Evolutionary conservation across 2,113 vertebrate genomes (phyloP).

Genomic region (Eira barbara): DNA sequence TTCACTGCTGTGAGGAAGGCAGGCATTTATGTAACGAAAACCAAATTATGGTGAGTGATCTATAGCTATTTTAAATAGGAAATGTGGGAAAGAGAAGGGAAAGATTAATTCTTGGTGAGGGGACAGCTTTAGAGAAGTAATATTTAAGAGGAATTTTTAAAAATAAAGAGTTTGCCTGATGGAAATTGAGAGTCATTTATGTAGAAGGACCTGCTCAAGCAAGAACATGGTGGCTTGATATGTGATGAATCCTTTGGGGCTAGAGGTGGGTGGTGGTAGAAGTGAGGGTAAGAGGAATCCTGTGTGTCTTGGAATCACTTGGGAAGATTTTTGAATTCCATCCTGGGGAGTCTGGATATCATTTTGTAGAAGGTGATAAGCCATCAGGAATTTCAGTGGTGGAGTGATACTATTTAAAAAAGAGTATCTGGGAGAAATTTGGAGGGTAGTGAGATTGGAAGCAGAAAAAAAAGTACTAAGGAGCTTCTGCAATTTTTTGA

Average conservation of each 20-base stretch:
- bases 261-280: not conserved
- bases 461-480: not conserved
- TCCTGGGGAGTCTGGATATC: not conserved
- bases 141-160: not conserved
- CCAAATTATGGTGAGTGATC: not conserved
- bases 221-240: not conserved
- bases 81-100: not conserved
- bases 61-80: not conserved
- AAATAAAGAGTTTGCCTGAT: constrained; percentile 16
- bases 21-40: not conserved
- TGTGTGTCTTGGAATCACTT: not conserved
- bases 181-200: not conserved
- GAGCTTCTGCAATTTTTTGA: not conserved
- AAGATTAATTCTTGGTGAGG: not conserved
- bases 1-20: not conserved
- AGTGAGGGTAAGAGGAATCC: not conserved
- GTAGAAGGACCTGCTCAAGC: not conserved
- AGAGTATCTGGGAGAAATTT: not conserved
- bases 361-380: not conserved
- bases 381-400: not conserved
- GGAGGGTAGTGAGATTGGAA: not conserved
- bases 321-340: not conserved
- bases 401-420: not conserved
- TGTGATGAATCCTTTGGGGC: not conserved
- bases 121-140: not conserved